Evolutionary conservation across 2,888 invertebrate genomes (phyloP).

Genomic region (Psylliodes chrysocephalus): DNA sequence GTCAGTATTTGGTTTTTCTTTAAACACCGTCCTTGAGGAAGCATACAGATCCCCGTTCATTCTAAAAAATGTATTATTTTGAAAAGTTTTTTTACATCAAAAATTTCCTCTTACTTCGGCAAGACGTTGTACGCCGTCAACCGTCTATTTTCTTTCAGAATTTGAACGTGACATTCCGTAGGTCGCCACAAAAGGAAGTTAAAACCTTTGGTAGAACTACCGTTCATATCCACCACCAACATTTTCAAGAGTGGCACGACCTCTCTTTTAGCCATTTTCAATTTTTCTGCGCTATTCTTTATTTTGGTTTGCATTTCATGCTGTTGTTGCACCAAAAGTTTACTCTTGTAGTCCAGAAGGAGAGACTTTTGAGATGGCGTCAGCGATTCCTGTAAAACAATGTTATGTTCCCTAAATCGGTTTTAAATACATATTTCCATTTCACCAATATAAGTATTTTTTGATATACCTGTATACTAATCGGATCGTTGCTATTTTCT

Average conservation of each 20-base stretch:
- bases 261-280: slow-evolving; percentile 54
- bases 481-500: slow-evolving; percentile 65
- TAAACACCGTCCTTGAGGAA: slow-evolving; percentile 51
- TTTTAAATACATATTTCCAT: background rate
- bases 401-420: no score
- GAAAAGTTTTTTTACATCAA: no score
- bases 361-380: slow-evolving; percentile 63
- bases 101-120: slow-evolving; percentile 62
- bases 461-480: slow-evolving; percentile 63
- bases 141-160: slow-evolving; percentile 72
- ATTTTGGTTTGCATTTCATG: slow-evolving; percentile 49
- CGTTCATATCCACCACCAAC: slow-evolving; percentile 62
- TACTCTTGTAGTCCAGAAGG: slow-evolving; percentile 62
- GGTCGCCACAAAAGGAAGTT: slow-evolving; percentile 79
- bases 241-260: slow-evolving; percentile 64
- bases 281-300: slow-evolving; percentile 46
- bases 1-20: slow-evolving; percentile 18
- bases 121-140: slow-evolving; percentile 72
- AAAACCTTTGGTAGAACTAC: slow-evolving; percentile 55
- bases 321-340: slow-evolving; percentile 57
- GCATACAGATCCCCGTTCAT: slow-evolving; percentile 53
- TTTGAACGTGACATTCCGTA: slow-evolving; percentile 68
- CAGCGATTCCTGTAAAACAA: slow-evolving; percentile 63
- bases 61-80: slow-evolving; percentile 48
- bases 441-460: background rate